Conservation (phyloP, 2,797 vertebrate genomes). For the Alca torda region DNA sequence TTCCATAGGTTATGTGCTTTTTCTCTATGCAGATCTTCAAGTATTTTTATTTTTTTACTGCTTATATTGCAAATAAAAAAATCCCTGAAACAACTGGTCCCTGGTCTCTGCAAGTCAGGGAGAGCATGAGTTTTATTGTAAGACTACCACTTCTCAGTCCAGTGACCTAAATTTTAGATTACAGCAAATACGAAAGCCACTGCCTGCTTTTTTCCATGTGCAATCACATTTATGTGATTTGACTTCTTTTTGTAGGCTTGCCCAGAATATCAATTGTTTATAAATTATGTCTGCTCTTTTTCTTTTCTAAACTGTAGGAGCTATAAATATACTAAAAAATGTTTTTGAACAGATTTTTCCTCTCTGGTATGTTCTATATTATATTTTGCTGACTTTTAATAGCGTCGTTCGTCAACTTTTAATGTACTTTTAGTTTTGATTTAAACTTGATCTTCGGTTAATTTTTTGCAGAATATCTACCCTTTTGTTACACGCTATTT, state of each 20-base stretch:
- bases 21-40: neutral
- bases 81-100: neutral
- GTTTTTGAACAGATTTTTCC: neutral
- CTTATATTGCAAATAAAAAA: neutral
- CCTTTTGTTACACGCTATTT: neutral
- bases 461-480: slow-evolving; percentile 7
- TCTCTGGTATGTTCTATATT: neutral
- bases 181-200: neutral
- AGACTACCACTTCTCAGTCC: neutral
- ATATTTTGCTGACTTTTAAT: slow-evolving; percentile 1
- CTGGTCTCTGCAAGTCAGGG: neutral
- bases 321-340: neutral
- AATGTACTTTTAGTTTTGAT: neutral
- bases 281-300: neutral
- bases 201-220: neutral
- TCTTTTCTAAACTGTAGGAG: neutral
- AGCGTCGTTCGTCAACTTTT: neutral
- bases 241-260: slow-evolving; percentile 40
- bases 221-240: slow-evolving; percentile 41
- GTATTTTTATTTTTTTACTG: neutral
- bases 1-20: neutral
- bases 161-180: slow-evolving; percentile 46
- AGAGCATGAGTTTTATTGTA: neutral
- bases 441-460: neutral
- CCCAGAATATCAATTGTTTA: slow-evolving; percentile 49